Base-by-base conservation (phyloP, 2,113 vertebrate genomes). In the Sylvicapra grimmia region DNA sequence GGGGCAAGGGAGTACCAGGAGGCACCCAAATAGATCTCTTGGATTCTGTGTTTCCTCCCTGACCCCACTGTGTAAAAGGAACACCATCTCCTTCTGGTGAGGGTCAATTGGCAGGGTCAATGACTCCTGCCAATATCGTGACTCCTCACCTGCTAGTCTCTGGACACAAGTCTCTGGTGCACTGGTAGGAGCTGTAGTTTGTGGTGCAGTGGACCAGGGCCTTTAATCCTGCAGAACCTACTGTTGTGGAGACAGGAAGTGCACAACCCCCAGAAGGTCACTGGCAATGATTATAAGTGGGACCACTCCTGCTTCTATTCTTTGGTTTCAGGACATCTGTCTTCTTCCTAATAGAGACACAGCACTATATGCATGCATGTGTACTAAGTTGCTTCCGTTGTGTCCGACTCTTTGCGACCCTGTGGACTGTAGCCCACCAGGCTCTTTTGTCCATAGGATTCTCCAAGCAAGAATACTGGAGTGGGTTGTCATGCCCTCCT, bases 211-310 rank as follows among this genome's bases (percentile, higher is more conserved):
- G 54, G 61, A 65, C 65, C 49, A 14, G 9, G 21, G 65, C 33
- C 47, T 75, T 72, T 75, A 75, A 68, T 94, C 63, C 31, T 63
- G 53, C 33, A 87, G 59, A 93, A 58, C n/a, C 51, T 84, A 86
- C n/a, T 61, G 53, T 61, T 90, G 13, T 89, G 61, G 47, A 72
- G 44, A 86, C 29, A 89, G n/a, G 27, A 92, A 97, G 31, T 29
- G 44, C 61, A 87, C 59, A 63, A 56, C 83, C 63, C 68, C 25
- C 36, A 88, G 61, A 61, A 82, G 14, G 47, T 77, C 36, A 82
- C 3, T 84, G 47, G 49, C 11, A 77, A 77, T 68, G 27, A 87
- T 86, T 15, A 86, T 65, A 49, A 88, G 31, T 68, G 59, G 29
- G 61, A 53, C 47, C 49, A 91, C 47, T 83, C 54, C 33, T 86